phyloP scores from a whole-genome alignment of 2,113 vertebrate species.

The Myodes glareolus region DNA sequence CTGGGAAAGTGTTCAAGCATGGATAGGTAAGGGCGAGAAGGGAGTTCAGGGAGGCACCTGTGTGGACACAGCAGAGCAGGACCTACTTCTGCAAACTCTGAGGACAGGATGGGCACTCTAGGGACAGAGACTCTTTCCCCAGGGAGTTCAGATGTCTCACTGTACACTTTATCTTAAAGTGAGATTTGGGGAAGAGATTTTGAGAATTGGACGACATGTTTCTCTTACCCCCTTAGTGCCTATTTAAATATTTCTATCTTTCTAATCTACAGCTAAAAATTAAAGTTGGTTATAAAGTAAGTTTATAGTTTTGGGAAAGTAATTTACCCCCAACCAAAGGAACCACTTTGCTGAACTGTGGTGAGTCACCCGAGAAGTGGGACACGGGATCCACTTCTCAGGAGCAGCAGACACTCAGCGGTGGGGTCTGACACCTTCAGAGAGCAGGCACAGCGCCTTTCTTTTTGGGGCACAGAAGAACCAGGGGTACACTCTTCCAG shows the following conservation, averaged over 20 bases:
- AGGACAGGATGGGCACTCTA: neutral
- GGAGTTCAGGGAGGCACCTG: neutral
- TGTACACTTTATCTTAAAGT: constrained; percentile 19
- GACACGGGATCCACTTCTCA: neutral
- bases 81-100: neutral
- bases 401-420: neutral
- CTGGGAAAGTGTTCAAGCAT: neutral
- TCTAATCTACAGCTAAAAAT: neutral
- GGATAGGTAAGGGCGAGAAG: neutral
- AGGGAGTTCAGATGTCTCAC: neutral
- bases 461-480: too few species aligned
- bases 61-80: neutral
- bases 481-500: neutral
- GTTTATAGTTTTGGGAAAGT: neutral
- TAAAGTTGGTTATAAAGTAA: neutral
- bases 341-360: neutral
- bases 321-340: neutral
- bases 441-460: neutral
- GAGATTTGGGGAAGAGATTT: neutral
- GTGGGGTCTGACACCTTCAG: neutral
- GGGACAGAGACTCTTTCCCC: neutral
- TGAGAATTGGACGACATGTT: neutral
- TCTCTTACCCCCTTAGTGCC: neutral
- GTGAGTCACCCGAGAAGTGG: neutral
- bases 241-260: constrained; percentile 28